A percentile compares a stretch with the other conserved stretches of the same genome.
These are phyloP conservation scores for Trachelus iudaicus DNA, from an alignment of 2,888 invertebrate genomes.

Conservation along the genomic window DNA sequence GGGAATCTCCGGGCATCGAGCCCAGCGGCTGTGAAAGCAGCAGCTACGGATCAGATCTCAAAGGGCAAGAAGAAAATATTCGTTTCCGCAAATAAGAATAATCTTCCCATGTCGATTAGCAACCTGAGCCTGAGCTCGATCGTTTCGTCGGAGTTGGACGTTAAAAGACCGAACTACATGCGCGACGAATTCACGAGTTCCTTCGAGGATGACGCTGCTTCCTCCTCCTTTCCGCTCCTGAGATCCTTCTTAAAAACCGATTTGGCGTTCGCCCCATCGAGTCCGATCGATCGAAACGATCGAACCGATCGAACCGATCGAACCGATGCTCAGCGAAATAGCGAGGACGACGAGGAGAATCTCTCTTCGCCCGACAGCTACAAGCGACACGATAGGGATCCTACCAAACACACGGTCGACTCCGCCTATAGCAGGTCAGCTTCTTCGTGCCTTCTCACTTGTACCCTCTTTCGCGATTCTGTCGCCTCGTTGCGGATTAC, in stretches of 20 bases:
- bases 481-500: too few species aligned
- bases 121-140: conserved; percentile 55
- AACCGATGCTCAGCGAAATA: conserved; percentile 31
- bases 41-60: background rate
- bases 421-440: conserved; percentile 89
- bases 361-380: conserved; percentile 57
- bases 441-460: conserved; percentile 38
- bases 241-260: conserved; percentile 62
- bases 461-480: too few species aligned
- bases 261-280: conserved; percentile 57
- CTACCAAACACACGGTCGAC: conserved; percentile 70
- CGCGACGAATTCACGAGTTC: conserved; percentile 77
- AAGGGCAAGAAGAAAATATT: background rate
- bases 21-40: conserved; percentile 15
- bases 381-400: conserved; percentile 50
- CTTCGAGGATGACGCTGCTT: conserved; percentile 73
- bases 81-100: conserved; percentile 30
- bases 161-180: conserved; percentile 55
- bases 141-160: conserved; percentile 51
- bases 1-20: conserved; percentile 10
- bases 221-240: conserved; percentile 65
- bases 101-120: conserved; percentile 42
- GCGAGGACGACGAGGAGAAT: conserved; percentile 54
- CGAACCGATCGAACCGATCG: conserved; percentile 19
- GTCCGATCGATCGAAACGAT: conserved; percentile 35